Percentiles rank a stretch among this genome's conserved stretches.
These are phyloP conservation scores for Apteryx owenii DNA, from an alignment of 2,113 vertebrate species.

Conservation along the genomic window DNA sequence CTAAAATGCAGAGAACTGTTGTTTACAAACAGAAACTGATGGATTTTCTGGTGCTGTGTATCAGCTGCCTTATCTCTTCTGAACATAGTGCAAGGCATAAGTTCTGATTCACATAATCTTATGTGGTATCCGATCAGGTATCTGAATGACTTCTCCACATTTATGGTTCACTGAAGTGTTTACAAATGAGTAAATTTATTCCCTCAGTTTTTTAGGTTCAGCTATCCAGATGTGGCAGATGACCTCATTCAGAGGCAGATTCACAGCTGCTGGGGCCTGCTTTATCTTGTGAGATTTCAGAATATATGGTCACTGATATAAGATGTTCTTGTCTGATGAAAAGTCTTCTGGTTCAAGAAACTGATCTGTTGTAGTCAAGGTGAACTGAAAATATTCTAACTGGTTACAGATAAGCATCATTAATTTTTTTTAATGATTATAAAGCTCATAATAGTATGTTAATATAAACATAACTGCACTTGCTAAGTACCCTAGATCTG, in stretches of 20 bases:
- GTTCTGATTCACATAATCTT: background rate
- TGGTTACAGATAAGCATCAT: background rate
- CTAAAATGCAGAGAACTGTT: background rate
- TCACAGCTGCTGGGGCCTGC: background rate
- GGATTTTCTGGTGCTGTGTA: background rate
- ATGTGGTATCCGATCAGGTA: background rate
- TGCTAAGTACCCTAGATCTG: background rate
- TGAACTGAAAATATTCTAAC: background rate
- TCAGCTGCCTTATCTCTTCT: background rate
- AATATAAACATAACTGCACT: background rate
- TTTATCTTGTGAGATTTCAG: background rate
- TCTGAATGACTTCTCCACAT: background rate
- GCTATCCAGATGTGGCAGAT: background rate
- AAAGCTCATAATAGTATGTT: background rate
- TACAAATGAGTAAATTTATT: background rate
- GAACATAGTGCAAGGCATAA: background rate
- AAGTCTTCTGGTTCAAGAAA: background rate
- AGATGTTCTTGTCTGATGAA: background rate
- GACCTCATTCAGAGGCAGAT: background rate
- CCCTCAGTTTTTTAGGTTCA: background rate
- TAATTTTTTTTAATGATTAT: background rate
- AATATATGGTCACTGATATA: background rate
- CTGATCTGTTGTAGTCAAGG: background rate
- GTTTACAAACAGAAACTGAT: background rate
- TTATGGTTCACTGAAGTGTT: background rate